Percentiles rank a stretch among this genome's conserved stretches.
Conservation (phyloP, 2,797 vertebrate genomes). For the Sternarchorhynchus goeldii region DNA sequence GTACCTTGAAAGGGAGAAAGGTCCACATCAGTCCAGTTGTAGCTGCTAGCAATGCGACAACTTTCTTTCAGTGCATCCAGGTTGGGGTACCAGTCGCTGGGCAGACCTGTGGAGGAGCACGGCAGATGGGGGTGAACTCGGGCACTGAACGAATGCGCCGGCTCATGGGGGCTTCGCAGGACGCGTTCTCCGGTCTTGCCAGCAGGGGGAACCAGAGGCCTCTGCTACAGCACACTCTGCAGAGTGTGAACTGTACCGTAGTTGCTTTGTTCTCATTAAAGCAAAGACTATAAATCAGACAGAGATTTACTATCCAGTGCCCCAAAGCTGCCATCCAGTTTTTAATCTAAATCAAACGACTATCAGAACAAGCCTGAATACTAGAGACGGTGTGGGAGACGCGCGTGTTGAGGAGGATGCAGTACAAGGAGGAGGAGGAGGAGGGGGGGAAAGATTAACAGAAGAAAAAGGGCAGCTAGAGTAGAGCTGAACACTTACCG, state of each 20-base stretch:
- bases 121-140: constrained; percentile 24
- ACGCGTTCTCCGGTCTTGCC: constrained; percentile 43
- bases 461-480: not conserved
- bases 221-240: not conserved
- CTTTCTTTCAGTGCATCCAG: constrained; percentile 93
- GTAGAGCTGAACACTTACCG: constrained; percentile 75
- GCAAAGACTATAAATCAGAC: constrained; percentile 62
- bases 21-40: constrained; percentile 94
- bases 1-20: constrained; percentile 92
- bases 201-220: constrained; percentile 59
- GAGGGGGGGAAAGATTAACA: not conserved
- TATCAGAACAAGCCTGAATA: constrained; percentile 41
- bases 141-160: not conserved
- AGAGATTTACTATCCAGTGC: constrained; percentile 62
- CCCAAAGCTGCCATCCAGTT: constrained; percentile 52
- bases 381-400: constrained; percentile 40
- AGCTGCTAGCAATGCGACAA: constrained; percentile 93
- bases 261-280: constrained; percentile 75
- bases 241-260: constrained; percentile 49
- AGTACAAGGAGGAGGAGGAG: constrained; percentile 5
- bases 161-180: not conserved
- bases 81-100: constrained; percentile 90
- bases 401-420: constrained; percentile 26
- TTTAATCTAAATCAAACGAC: constrained; percentile 56
- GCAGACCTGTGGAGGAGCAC: constrained; percentile 76